These are phyloP conservation scores for Meloidogyne chitwoodi DNA, from an alignment of 1,140 invertebrate species.

Conservation along the genomic window DNA sequence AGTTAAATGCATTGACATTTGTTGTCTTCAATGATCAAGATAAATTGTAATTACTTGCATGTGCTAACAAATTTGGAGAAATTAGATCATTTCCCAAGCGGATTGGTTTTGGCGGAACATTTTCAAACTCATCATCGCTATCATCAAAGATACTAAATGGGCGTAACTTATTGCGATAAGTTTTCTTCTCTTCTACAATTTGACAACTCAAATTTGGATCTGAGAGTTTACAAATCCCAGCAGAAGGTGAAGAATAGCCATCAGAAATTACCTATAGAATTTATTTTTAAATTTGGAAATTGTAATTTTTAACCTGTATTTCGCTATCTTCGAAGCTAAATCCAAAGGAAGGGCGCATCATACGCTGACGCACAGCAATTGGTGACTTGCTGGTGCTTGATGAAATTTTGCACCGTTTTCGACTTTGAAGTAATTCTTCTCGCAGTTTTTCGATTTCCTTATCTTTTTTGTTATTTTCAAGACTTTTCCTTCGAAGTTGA, in stretches of 20 bases:
- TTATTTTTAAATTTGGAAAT: background rate
- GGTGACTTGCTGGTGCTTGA: background rate
- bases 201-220: background rate
- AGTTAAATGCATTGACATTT: background rate
- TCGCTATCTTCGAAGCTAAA: constrained; percentile 5
- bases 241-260: background rate
- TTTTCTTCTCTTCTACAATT: background rate
- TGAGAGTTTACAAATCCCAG: background rate
- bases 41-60: background rate
- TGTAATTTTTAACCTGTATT: background rate
- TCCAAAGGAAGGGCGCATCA: constrained; percentile 4
- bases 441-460: background rate
- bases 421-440: background rate
- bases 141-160: background rate
- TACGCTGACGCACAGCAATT: background rate
- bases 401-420: background rate
- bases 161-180: too few species aligned
- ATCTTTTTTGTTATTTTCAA: constrained; percentile 1
- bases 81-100: background rate
- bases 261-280: background rate
- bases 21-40: background rate
- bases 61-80: background rate
- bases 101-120: background rate
- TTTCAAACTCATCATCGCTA: background rate
- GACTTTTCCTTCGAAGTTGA: background rate